These are phyloP conservation scores for Eudemis profundana DNA, from an alignment of 2,888 invertebrate genomes.

Conservation along the genomic window DNA sequence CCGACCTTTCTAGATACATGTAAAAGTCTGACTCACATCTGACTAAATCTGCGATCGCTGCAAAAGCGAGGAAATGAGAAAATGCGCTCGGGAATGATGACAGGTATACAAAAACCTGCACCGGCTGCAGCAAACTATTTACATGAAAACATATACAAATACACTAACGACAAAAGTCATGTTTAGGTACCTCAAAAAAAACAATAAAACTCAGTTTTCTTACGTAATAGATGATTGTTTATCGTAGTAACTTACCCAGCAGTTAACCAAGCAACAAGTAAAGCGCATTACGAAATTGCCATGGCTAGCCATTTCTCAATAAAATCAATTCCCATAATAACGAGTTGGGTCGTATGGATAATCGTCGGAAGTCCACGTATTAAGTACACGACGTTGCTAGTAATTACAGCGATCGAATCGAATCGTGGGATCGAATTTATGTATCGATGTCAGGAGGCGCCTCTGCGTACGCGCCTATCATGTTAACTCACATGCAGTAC, in stretches of 20 bases:
- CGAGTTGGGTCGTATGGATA: constrained; percentile 58
- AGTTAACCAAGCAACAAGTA: constrained; percentile 26
- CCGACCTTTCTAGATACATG: too few relatives aligned
- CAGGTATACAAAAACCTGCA: too few relatives aligned
- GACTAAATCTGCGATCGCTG: too few relatives aligned
- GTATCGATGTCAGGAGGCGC: constrained; percentile 72
- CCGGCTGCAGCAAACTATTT: too few relatives aligned
- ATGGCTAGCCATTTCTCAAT: constrained; percentile 58
- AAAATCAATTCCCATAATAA: constrained; percentile 69
- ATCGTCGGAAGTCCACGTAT: constrained; percentile 72
- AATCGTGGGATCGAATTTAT: constrained; percentile 75
- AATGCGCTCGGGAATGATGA: too few relatives aligned
- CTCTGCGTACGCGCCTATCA: constrained; percentile 51
- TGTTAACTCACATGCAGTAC: constrained; percentile 25
- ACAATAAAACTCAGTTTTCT: background rate
- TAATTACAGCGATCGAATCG: constrained; percentile 72
- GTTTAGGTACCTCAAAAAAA: too few relatives aligned
- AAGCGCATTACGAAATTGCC: constrained; percentile 41
- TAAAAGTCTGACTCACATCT: too few relatives aligned
- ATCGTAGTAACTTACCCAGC: background rate
- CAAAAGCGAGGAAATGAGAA: too few relatives aligned
- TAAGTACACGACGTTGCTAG: constrained; percentile 64
- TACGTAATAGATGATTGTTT: constrained; percentile 1
- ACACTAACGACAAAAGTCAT: too few relatives aligned
- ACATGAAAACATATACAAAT: too few relatives aligned